Evolutionary conservation across 2,888 invertebrate species (phyloP).

Genomic region (Ferrisia virgata): DNA sequence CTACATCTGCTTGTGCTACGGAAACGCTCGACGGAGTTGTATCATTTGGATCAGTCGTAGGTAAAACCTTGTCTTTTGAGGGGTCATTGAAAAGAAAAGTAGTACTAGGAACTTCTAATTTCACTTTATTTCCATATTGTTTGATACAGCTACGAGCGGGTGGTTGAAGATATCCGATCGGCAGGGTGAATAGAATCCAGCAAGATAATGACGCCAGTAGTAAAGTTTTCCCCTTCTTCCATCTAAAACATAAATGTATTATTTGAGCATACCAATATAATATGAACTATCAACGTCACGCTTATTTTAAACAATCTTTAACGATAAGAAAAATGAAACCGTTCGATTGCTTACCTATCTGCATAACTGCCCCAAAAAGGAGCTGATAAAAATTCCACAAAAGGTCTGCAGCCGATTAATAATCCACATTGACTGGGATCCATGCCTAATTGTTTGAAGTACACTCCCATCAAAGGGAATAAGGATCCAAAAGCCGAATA

Average conservation of each 20-base stretch:
- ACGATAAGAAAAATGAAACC: background rate
- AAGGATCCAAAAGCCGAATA: conserved; percentile 98
- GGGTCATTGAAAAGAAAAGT: background rate
- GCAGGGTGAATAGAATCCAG: conserved; percentile 96
- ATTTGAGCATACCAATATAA: no score
- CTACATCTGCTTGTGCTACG: conserved; percentile 1
- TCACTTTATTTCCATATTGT: conserved; percentile 6
- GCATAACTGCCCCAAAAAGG: conserved; percentile 98
- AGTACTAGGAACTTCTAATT: conserved; percentile 15
- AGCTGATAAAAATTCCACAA: conserved; percentile 94
- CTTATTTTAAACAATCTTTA: background rate
- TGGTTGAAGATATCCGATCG: conserved; percentile 92
- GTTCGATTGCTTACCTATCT: conserved; percentile 62
- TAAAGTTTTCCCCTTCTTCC: conserved; percentile 81
- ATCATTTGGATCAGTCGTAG: background rate
- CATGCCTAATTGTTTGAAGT: conserved; percentile 99
- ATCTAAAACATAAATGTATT: conserved; percentile 55
- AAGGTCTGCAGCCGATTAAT: conserved; percentile 91
- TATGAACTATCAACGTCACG: background rate
- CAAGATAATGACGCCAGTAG: conserved; percentile 86
- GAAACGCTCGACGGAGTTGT: background rate
- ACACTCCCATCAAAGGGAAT: conserved; percentile 97
- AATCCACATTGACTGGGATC: conserved; percentile 93
- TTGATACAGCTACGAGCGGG: conserved; percentile 77
- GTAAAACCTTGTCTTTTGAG: background rate